Percentiles rank a stretch among this genome's conserved stretches.
These are phyloP conservation scores for Uropsilus gracilis DNA, from an alignment of 2,113 vertebrate species.

Conservation along the genomic window DNA sequence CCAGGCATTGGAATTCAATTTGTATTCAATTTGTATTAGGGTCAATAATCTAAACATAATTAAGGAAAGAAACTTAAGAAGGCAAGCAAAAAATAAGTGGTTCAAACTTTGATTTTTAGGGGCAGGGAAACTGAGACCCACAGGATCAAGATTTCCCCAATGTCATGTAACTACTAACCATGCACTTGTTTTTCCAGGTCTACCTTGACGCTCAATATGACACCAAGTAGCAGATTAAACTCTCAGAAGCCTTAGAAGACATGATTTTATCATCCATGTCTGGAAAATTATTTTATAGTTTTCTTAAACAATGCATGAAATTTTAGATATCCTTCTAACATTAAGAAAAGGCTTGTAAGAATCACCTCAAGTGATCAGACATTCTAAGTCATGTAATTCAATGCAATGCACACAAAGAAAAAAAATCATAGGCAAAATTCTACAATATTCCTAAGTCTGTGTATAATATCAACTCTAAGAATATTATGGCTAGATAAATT, in stretches of 20 bases:
- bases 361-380: not conserved
- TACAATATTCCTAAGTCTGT: not conserved
- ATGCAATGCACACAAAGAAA: not conserved
- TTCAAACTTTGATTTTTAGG: not conserved
- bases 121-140: not conserved
- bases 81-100: not conserved
- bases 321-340: not conserved
- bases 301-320: not conserved
- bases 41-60: not conserved
- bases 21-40: not conserved
- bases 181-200: not conserved
- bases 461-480: not conserved
- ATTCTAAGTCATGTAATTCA: not conserved
- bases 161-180: not conserved
- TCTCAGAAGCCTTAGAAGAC: not conserved
- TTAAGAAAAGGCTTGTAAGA: not conserved
- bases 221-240: too few species aligned
- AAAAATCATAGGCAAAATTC: not conserved
- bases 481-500: not conserved
- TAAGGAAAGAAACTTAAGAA: not conserved
- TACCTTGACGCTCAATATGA: not conserved
- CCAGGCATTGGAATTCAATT: not conserved
- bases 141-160: not conserved
- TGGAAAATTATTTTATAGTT: constrained; percentile 6
- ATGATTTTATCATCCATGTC: not conserved